Base-by-base conservation (phyloP, 2,113 vertebrate genomes). In the Illadopsis cleaveri region DNA sequence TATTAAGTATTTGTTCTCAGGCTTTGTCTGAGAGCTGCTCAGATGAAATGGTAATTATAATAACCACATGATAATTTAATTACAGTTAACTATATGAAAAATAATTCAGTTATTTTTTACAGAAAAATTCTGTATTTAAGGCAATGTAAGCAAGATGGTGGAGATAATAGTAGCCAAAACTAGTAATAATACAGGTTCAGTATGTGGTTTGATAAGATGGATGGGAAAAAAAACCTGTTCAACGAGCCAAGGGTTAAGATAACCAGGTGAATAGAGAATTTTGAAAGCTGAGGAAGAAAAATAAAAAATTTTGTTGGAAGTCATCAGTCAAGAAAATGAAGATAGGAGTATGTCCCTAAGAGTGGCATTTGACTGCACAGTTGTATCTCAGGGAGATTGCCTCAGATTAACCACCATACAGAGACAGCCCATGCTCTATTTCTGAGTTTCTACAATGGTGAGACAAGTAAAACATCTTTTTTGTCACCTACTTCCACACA, bases 41-140 rank as follows among this genome's bases (percentile, higher is more conserved):
- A 78, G 60, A 71, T 69, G n/a, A 81, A 95, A 93, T 53, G 51
- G 30, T 95, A 90, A 68, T 94, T 89, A 82, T 53, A 77, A 75
- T 66, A 91, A 64, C 31, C 60, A 27, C 25, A 30, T 72, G 61
- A 80, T 94, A 92, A 88, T 87, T 94, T 93, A 78, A 90, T 94
- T 94, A 48, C 57, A 60, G 37, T 68, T 76, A 91, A 82, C 30
- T 12, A 40, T 79, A 51, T 88, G 78, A 94, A 82, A 82, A 94
- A 68, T 71, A 85, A 82, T 96, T 72, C 44, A 31, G 12, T 44
- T 91, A 37, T 70, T 81, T 50, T 83, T 95, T 92, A 10, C 5
- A 78, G 70, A 89, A 75, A 8, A 92, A 72, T 91, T 89, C 25
- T 82, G 31, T 25, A 81, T 86, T 83, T 86, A 78, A 83, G 14